phyloP scores from a whole-genome alignment of 2,113 vertebrate species.

The Pithys albifrons region DNA sequence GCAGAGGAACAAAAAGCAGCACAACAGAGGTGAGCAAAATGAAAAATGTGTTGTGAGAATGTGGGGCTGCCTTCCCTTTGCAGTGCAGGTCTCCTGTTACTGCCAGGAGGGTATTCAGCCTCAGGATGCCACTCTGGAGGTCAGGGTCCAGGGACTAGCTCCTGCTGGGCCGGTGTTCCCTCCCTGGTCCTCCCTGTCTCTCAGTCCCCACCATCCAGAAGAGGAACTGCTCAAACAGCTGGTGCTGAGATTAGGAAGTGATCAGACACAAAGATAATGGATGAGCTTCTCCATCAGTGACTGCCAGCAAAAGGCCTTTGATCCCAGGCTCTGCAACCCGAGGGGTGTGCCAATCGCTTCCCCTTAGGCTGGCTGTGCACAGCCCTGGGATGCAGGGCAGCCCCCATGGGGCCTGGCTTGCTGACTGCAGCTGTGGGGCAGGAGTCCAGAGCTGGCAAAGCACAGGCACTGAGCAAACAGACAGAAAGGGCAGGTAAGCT shows the following conservation, averaged over 20 bases:
- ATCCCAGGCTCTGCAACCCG: neutral
- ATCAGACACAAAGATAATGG: neutral
- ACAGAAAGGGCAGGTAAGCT: neutral
- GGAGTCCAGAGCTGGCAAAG: neutral
- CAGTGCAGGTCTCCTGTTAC: neutral
- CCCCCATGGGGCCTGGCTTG: fast-evolving
- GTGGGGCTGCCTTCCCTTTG: neutral
- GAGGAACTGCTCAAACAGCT: neutral
- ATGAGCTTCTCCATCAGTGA: neutral
- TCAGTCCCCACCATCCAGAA: neutral
- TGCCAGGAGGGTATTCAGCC: neutral
- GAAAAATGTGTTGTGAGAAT: fast-evolving
- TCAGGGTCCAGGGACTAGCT: neutral
- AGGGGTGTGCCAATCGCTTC: neutral
- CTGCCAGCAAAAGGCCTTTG: neutral
- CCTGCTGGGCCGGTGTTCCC: neutral
- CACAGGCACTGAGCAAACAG: neutral
- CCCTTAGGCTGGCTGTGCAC: neutral
- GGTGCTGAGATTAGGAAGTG: neutral
- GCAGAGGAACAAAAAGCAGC: neutral
- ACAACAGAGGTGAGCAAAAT: neutral
- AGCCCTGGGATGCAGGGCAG: neutral
- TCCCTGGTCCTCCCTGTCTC: neutral
- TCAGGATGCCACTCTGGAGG: neutral
- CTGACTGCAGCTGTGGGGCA: neutral